Conservation (phyloP, 2,797 vertebrate species). For the Tauraco hartlaubi region DNA sequence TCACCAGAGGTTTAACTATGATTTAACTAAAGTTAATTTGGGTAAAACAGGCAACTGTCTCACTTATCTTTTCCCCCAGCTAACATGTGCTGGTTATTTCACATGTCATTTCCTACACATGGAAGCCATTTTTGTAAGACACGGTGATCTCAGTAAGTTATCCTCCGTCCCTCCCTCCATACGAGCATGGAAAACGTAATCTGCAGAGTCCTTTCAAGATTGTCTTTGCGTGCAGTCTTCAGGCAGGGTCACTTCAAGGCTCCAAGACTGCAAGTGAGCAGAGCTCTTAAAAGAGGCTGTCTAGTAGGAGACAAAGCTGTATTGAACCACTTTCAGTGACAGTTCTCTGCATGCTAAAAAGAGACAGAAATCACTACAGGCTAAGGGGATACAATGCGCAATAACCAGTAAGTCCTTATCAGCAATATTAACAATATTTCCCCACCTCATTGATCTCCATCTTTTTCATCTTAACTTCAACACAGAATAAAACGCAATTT, state of each 20-base stretch:
- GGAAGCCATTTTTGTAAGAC: background rate
- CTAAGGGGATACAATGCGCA: background rate
- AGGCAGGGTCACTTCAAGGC: background rate
- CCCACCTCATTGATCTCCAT: background rate
- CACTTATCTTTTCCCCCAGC: background rate
- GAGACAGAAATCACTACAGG: background rate
- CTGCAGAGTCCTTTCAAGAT: background rate
- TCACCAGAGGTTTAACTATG: background rate
- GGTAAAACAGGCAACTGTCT: background rate
- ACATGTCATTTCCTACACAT: background rate
- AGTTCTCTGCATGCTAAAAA: background rate
- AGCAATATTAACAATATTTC: background rate
- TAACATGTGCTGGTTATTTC: background rate
- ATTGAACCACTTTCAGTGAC: background rate
- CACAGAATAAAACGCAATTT: background rate
- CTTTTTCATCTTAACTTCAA: background rate
- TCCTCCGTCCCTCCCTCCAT: background rate
- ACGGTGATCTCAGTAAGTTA: background rate
- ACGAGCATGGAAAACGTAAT: background rate
- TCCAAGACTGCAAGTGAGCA: background rate
- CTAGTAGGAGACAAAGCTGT: background rate
- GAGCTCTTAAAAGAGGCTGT: background rate
- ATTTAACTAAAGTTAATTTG: background rate
- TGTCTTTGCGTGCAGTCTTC: background rate
- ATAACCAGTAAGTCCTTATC: background rate